phyloP scores from a whole-genome alignment of 2,888 invertebrate genomes.

The Parelbella ahira region DNA sequence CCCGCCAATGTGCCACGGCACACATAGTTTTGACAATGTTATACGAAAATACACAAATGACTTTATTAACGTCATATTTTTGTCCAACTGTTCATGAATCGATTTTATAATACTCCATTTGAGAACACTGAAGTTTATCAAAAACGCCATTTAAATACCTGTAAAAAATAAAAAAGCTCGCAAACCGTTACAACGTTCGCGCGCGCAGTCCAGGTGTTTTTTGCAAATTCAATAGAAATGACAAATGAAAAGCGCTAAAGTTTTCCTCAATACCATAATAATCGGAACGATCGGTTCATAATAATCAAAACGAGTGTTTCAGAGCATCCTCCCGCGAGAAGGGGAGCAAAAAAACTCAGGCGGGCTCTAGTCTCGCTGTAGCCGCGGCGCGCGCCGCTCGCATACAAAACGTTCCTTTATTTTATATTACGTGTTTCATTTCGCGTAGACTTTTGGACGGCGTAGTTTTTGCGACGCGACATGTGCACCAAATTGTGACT shows the following conservation, averaged over 20 bases:
- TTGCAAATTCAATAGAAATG: conserved; percentile 14
- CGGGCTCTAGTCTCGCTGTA: conserved; percentile 60
- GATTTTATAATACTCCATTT: too few species aligned
- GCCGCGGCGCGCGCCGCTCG: conserved; percentile 73
- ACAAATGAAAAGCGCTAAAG: conserved; percentile 24
- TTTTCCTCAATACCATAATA: conserved; percentile 33
- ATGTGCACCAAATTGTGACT: conserved; percentile 74
- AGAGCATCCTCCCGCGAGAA: conserved; percentile 61
- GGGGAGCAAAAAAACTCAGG: conserved; percentile 64
- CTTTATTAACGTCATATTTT: too few species aligned
- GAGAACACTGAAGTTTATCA: too few species aligned
- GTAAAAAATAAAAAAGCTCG: too few species aligned
- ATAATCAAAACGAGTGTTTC: conserved; percentile 44
- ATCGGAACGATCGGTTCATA: conserved; percentile 33
- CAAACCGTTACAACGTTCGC: too few species aligned
- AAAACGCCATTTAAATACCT: too few species aligned
- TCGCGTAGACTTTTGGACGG: conserved; percentile 77
- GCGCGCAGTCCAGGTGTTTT: too few species aligned
- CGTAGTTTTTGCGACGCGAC: conserved; percentile 66
- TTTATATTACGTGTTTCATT: conserved; percentile 78
- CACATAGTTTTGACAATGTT: conserved; percentile 56
- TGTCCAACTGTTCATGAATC: too few species aligned
- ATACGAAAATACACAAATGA: conserved; percentile 41
- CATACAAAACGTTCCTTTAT: conserved; percentile 68
- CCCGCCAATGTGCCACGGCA: conserved; percentile 51